Conservation (phyloP, 2,888 invertebrate genomes). For the Euzophera pinguis region DNA sequence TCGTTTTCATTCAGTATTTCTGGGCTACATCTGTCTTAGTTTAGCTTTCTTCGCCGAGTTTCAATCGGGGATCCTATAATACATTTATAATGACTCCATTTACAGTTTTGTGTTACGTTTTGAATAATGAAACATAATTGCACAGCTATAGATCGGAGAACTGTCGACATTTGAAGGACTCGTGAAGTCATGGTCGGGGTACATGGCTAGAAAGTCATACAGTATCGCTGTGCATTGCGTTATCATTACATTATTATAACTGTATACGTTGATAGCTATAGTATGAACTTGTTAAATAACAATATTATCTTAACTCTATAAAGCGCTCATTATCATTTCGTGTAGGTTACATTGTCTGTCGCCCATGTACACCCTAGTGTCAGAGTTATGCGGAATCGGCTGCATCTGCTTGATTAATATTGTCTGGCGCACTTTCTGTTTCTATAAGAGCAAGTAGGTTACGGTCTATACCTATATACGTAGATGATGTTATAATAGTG, state of each 20-base stretch:
- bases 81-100: constrained; percentile 2
- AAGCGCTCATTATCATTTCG: too few species aligned
- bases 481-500: background rate
- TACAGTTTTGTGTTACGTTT: background rate
- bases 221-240: constrained; percentile 1
- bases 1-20: constrained; percentile 2
- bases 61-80: background rate
- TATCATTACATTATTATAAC: constrained; percentile 4
- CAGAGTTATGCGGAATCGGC: too few species aligned
- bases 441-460: constrained; percentile 2
- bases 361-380: too few species aligned
- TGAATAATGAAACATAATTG: constrained; percentile 4
- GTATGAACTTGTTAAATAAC: constrained; percentile 9
- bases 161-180: constrained; percentile 9
- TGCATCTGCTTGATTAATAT: background rate
- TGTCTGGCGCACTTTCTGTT: constrained; percentile 8
- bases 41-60: background rate
- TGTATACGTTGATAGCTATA: background rate
- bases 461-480: background rate
- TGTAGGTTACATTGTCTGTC: too few species aligned
- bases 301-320: background rate
- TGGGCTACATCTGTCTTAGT: constrained; percentile 3
- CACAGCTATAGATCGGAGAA: background rate
- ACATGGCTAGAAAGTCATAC: constrained; percentile 11
- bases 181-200: constrained; percentile 9